Evolutionary conservation across 2,888 invertebrate species (phyloP).

Genomic region (Allolobophora icterica): DNA sequence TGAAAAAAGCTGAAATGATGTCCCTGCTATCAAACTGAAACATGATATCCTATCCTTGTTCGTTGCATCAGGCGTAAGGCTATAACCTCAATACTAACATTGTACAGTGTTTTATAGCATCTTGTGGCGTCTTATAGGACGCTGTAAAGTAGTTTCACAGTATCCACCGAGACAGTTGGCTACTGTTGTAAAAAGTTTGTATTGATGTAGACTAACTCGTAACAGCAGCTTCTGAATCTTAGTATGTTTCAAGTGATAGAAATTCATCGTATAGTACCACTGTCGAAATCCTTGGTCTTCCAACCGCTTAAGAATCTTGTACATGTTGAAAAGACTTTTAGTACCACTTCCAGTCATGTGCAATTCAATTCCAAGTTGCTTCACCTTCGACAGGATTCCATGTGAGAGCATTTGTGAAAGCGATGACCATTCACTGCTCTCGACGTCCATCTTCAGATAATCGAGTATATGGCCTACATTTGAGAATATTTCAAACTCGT

Average conservation of each 20-base stretch:
- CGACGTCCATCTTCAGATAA: constrained; percentile 23
- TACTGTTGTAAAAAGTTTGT: not conserved
- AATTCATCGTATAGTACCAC: not conserved
- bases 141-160: too few relatives aligned
- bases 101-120: too few relatives aligned
- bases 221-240: not conserved
- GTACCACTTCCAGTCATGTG: not conserved
- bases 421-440: not conserved
- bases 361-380: constrained; percentile 19
- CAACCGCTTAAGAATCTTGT: not conserved
- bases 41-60: too few relatives aligned
- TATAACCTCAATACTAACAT: too few relatives aligned
- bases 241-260: not conserved
- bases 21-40: too few relatives aligned
- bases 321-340: not conserved
- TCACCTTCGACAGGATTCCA: not conserved
- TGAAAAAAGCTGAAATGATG: too few relatives aligned
- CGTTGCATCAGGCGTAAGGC: too few relatives aligned
- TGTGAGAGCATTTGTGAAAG: not conserved
- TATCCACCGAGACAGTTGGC: too few relatives aligned
- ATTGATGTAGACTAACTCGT: not conserved
- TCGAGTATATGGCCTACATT: not conserved
- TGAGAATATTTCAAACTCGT: not conserved
- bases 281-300: not conserved
- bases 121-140: too few relatives aligned